Conservation (phyloP, 53 echinoderm and acorn worm genomes). For the Henricia sp. region DNA sequence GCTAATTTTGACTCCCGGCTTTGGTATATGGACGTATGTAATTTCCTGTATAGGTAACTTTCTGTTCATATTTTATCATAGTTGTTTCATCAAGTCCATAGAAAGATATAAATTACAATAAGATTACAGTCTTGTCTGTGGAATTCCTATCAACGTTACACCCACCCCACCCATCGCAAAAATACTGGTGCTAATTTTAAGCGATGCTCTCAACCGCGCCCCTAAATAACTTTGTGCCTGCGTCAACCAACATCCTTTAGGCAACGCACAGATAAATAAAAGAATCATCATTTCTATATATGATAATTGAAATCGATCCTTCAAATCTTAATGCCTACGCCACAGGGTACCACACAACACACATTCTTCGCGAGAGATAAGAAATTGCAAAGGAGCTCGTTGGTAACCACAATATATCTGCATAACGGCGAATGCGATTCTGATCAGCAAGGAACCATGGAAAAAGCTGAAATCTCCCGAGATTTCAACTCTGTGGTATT, state of each 20-base stretch:
- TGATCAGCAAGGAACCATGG: background rate
- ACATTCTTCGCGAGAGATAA: background rate
- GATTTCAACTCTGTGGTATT: no score
- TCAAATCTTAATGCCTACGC: background rate
- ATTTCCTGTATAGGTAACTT: background rate
- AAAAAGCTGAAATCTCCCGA: background rate
- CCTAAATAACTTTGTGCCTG: constrained; percentile 4
- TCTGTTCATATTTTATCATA: background rate
- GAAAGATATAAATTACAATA: no score
- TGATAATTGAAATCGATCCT: constrained; percentile 23
- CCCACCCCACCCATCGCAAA: background rate
- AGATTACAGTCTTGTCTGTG: no score
- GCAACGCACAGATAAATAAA: constrained; percentile 10
- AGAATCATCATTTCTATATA: constrained; percentile 19
- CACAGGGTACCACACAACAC: background rate
- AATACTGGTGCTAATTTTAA: background rate
- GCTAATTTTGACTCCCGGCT: no score
- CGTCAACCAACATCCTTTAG: constrained; percentile 4
- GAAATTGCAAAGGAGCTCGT: constrained; percentile 14
- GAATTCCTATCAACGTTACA: background rate
- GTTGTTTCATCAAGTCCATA: no score
- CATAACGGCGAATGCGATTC: background rate
- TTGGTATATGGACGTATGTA: no score
- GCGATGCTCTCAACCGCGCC: background rate
- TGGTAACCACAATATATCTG: background rate